Evolutionary conservation across 2,888 invertebrate genomes (phyloP).

Genomic region (Phalangium opilio): DNA sequence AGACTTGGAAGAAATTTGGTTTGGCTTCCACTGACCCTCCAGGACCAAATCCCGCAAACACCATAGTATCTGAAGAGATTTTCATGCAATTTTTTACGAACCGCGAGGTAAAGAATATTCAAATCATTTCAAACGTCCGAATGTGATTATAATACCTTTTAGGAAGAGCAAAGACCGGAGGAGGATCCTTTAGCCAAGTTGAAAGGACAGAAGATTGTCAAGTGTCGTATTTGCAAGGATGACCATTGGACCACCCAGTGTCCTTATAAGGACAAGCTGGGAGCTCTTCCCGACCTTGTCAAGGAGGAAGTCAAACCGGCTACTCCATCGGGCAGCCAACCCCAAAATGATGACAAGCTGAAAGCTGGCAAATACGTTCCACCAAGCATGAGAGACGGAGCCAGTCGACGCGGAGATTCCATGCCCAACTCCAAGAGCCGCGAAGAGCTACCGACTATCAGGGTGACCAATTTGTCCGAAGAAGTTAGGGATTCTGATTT

Average conservation of each 20-base stretch:
- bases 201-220: conserved; percentile 53
- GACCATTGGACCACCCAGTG: conserved; percentile 98
- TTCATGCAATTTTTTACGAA: conserved; percentile 49
- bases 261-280: conserved; percentile 73
- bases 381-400: conserved; percentile 70
- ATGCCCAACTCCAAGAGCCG: conserved; percentile 38
- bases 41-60: conserved; percentile 97
- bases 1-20: conserved; percentile 89
- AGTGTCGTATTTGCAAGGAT: conserved; percentile 78
- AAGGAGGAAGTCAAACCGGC: conserved; percentile 11
- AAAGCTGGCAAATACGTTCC: conserved; percentile 47
- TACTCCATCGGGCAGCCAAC: conserved; percentile 20
- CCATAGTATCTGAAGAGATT: conserved; percentile 88
- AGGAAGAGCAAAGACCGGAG: conserved; percentile 52
- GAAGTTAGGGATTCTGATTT: conserved; percentile 83
- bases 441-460: conserved; percentile 68
- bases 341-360: conserved; percentile 23
- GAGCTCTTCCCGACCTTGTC: conserved; percentile 18
- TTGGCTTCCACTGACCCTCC: conserved; percentile 76
- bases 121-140: no score
- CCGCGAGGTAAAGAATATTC: conserved; percentile 34
- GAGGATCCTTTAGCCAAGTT: conserved; percentile 71
- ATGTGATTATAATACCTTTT: neutral
- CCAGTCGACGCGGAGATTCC: conserved; percentile 52
- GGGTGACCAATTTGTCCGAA: conserved; percentile 93